Conservation (phyloP, 2,797 vertebrate genomes). For the Trachops cirrhosus region DNA sequence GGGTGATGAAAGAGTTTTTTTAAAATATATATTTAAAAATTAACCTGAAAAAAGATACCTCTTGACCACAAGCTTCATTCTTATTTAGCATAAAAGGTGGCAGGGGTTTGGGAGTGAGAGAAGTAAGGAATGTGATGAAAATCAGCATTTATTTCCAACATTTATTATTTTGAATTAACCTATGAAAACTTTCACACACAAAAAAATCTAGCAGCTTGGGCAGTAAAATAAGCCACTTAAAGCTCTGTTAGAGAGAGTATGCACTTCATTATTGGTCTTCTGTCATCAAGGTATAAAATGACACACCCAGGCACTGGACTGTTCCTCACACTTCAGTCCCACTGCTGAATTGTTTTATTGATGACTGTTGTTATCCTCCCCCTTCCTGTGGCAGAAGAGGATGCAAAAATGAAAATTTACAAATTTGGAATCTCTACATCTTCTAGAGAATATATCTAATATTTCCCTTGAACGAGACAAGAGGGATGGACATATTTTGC, state of each 20-base stretch:
- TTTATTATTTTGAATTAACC: slow-evolving; percentile 23
- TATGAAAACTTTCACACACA: neutral
- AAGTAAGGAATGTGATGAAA: neutral
- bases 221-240: neutral
- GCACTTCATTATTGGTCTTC: slow-evolving; percentile 22
- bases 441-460: slow-evolving; percentile 79
- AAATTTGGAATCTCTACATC: slow-evolving; percentile 80
- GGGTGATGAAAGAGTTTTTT: neutral
- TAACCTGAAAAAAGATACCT: neutral
- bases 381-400: slow-evolving; percentile 72
- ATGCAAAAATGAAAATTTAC: slow-evolving; percentile 82
- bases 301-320: neutral
- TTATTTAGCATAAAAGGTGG: slow-evolving; percentile 2
- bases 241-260: neutral
- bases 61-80: neutral
- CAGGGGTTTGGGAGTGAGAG: neutral
- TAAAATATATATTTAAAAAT: neutral
- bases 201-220: neutral
- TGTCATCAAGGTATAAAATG: neutral
- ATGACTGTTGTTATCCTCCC: slow-evolving; percentile 64
- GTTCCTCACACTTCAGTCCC: neutral
- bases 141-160: slow-evolving; percentile 6
- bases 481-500: slow-evolving; percentile 82
- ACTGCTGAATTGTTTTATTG: slow-evolving; percentile 63
- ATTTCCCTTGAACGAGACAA: slow-evolving; percentile 84